Percentiles rank a stretch among this genome's conserved stretches.
Conservation (phyloP, 2,888 invertebrate genomes). For the Phengaris arion region DNA sequence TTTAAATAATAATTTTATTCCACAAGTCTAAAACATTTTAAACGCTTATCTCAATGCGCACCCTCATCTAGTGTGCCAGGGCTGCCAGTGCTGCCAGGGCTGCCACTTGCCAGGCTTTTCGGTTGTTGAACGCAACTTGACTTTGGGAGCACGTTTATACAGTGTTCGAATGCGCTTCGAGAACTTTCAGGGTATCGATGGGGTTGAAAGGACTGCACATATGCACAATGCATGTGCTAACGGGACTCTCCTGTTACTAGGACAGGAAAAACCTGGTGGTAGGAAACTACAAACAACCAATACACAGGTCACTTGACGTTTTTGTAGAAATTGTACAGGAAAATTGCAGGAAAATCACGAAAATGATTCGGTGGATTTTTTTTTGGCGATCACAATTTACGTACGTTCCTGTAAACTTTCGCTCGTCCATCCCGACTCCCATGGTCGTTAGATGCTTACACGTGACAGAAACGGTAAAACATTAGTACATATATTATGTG, state of each 20-base stretch:
- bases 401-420: too few relatives aligned
- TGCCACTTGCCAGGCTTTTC: slow-evolving; percentile 46
- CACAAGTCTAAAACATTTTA: not conserved
- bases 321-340: too few relatives aligned
- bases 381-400: too few relatives aligned
- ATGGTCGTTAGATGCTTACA: too few relatives aligned
- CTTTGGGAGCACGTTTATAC: slow-evolving; percentile 36
- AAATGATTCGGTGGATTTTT: too few relatives aligned
- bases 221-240: not conserved
- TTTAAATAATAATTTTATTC: not conserved
- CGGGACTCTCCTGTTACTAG: not conserved
- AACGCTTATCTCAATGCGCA: not conserved
- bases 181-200: slow-evolving; percentile 18
- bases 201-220: slow-evolving; percentile 15
- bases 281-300: too few relatives aligned
- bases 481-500: too few relatives aligned
- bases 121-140: slow-evolving; percentile 58
- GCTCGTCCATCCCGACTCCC: too few relatives aligned
- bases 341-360: too few relatives aligned
- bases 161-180: not conserved
- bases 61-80: slow-evolving; percentile 40
- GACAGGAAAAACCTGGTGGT: not conserved
- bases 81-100: slow-evolving; percentile 62
- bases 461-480: too few relatives aligned
- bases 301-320: too few relatives aligned